Conservation (phyloP, 1,140 invertebrate genomes). For the Lepidurus arcticus region DNA sequence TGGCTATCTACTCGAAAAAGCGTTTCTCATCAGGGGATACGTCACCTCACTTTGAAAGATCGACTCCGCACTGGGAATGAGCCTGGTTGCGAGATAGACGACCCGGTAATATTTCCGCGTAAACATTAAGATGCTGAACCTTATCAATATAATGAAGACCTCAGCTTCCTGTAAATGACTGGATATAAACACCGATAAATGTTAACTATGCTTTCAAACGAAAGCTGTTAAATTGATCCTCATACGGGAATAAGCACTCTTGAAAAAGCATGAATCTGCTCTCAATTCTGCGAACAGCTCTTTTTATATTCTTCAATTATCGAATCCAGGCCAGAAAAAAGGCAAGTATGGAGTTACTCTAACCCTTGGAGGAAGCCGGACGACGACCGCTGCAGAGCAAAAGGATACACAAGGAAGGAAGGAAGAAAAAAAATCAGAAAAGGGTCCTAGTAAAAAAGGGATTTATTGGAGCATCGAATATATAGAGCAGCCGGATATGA, state of each 20-base stretch:
- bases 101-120: not conserved
- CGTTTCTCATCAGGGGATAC: slow-evolving; percentile 12
- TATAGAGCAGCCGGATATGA: slow-evolving; percentile 14
- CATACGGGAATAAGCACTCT: too few relatives aligned
- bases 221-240: too few relatives aligned
- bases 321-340: not conserved
- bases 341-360: slow-evolving; percentile 3
- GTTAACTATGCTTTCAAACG: too few relatives aligned
- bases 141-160: not conserved
- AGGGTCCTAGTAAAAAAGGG: not conserved
- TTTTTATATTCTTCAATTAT: not conserved
- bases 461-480: slow-evolving; percentile 15
- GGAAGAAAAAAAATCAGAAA: not conserved
- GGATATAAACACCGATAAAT: not conserved
- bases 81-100: not conserved
- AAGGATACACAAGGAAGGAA: not conserved
- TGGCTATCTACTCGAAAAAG: not conserved
- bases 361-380: not conserved
- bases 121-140: not conserved
- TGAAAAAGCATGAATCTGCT: not conserved
- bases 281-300: not conserved
- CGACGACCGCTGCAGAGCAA: not conserved
- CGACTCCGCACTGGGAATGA: slow-evolving; percentile 3
- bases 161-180: not conserved
- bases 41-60: slow-evolving; percentile 3